Base-by-base conservation (phyloP, 1,140 invertebrate species). In the Proctacanthus coquilletti region DNA sequence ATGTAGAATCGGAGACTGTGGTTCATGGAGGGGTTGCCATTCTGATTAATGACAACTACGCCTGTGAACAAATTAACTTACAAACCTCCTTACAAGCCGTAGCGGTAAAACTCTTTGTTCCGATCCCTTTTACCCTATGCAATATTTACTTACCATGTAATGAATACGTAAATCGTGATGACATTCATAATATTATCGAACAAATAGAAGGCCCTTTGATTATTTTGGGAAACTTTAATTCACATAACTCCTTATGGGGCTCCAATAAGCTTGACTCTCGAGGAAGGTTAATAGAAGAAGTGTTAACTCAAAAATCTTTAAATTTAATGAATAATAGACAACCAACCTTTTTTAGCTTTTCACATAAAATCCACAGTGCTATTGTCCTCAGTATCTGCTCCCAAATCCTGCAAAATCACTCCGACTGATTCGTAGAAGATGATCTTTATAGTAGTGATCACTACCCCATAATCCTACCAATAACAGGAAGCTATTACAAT, bases 381-480 rank as follows among this genome's bases (percentile, higher is more conserved):
- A 35, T 35, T 35, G 34, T 21, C 34, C 18, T 35, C 3, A n/a
- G 6, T 13, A 20, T 19, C 21, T 10, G 13, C 5, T 20, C 17
- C 17, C 18, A 18, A n/a, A 35, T 3, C 11, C 17, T 35, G 6
- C 6, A n/a, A 20, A 20, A 20, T 11, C 21, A 19, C 21, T 35
- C 21, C 14, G 17, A 36, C 3, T 43, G 42, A 34, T 10, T 9
- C 3, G 42, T 39, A 19, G 11, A 17, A 2, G 37, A 43, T 2
- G 38, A 43, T 31, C 14, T 15, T 2, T 36, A 38, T 32, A 34
- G 38, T n/a, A 43, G 42, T 18, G 42, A 40, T 25, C 42, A 43
- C 13, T 43, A 23, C 25, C 37, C 42, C 3, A 36, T 42, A 5
- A 18, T 20, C 9, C 20, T 42, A 6, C 17, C 15, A 14, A 17